Percentiles rank a stretch among this genome's conserved stretches.
Evolutionary conservation across 2,888 invertebrate genomes (phyloP).

Genomic region (Scrobipalpa costella): DNA sequence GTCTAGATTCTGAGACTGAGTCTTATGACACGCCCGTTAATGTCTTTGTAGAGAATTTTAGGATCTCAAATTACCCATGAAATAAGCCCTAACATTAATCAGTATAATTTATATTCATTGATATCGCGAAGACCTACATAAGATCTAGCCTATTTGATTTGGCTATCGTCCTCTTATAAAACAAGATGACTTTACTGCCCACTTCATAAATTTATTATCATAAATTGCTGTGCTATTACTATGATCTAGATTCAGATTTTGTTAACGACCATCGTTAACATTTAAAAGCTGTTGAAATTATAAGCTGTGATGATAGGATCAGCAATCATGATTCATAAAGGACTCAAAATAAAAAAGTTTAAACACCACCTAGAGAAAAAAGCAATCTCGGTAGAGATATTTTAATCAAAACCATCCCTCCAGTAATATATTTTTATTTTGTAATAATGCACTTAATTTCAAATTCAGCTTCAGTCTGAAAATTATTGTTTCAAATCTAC

Average conservation of each 20-base stretch:
- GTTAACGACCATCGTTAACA: background rate
- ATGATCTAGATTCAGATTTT: no score
- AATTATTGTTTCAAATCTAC: no score
- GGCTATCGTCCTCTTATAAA: background rate
- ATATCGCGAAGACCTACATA: background rate
- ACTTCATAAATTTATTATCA: background rate
- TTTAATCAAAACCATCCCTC: no score
- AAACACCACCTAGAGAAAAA: no score
- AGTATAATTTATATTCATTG: background rate
- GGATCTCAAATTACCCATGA: background rate
- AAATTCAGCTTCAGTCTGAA: no score
- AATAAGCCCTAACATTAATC: background rate
- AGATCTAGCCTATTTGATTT: background rate
- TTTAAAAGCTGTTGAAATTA: conserved; percentile 2
- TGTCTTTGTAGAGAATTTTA: background rate
- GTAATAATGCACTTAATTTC: no score
- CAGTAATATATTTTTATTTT: no score
- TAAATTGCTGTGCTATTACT: background rate
- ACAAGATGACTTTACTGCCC: conserved; percentile 23
- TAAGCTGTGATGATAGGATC: background rate
- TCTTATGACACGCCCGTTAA: conserved; percentile 1
- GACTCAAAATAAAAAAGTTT: no score
- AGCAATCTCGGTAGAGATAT: no score
- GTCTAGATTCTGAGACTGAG: background rate
- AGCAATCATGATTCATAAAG: background rate